Evolutionary conservation across 2,888 invertebrate genomes (phyloP).

Genomic region (Eulithis prunata): DNA sequence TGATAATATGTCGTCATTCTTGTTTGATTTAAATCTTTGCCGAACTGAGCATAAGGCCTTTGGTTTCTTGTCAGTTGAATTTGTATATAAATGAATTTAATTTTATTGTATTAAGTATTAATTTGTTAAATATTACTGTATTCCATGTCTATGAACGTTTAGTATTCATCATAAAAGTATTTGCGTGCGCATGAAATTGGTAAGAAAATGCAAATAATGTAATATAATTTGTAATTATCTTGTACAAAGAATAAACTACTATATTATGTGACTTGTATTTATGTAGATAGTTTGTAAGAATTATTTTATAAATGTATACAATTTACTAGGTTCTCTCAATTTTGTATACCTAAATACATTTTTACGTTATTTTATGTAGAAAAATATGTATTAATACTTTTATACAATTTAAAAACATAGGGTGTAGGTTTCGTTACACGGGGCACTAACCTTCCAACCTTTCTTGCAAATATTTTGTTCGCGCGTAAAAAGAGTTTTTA

Average conservation of each 20-base stretch:
- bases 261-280: not conserved
- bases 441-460: no score
- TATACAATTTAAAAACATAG: no score
- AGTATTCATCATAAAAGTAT: not conserved
- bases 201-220: slow-evolving; percentile 31
- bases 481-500: not conserved
- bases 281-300: not conserved
- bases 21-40: no score
- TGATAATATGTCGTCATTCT: no score
- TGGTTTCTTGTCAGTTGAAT: not conserved
- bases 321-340: no score
- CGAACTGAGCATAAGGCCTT: no score
- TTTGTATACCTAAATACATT: no score
- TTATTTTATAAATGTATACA: not conserved
- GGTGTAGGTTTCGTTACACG: no score
- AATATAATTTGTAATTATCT: slow-evolving; percentile 41
- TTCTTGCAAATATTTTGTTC: no score
- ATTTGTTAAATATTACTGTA: not conserved
- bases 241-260: slow-evolving; percentile 52
- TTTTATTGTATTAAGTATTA: not conserved
- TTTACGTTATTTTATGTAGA: no score
- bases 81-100: not conserved
- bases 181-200: not conserved
- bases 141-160: not conserved
- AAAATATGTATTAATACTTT: no score